A percentile compares a stretch with the other conserved stretches of the same genome.
phyloP scores from a whole-genome alignment of 2,888 invertebrate species.

The Euspilapteryx auroguttella region DNA sequence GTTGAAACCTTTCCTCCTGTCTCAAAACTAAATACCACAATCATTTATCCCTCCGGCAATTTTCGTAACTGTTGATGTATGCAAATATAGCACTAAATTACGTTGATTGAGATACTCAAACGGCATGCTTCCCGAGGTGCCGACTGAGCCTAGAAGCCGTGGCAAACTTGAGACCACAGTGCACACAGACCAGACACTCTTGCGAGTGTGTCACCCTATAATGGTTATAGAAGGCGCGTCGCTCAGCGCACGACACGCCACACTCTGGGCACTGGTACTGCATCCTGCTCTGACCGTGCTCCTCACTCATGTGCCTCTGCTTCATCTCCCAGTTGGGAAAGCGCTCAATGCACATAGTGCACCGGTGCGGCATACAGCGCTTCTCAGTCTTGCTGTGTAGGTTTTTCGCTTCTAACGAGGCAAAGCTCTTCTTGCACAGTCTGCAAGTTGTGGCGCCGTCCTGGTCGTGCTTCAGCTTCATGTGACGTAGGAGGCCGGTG shows the following conservation, averaged over 20 bases:
- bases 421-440: constrained; percentile 16
- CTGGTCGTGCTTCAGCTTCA: not conserved
- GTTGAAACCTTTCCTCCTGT: too few species aligned
- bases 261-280: constrained; percentile 32
- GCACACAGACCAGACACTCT: not conserved
- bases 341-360: constrained; percentile 33
- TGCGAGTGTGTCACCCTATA: not conserved
- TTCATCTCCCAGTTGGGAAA: constrained; percentile 33
- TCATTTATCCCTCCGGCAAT: too few species aligned
- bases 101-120: too few species aligned
- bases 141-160: not conserved
- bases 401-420: constrained; percentile 23
- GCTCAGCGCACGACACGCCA: constrained; percentile 9
- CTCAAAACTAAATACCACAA: too few species aligned
- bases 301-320: constrained; percentile 33
- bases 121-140: not conserved
- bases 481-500: constrained; percentile 1
- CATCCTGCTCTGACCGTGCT: constrained; percentile 28
- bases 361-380: constrained; percentile 19
- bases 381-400: constrained; percentile 23
- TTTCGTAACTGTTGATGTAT: too few species aligned
- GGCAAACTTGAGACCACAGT: not conserved
- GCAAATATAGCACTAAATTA: too few species aligned
- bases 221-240: not conserved
- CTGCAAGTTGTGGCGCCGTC: not conserved